phyloP scores from a whole-genome alignment of 2,113 vertebrate species.

The Haliaeetus leucogaster region DNA sequence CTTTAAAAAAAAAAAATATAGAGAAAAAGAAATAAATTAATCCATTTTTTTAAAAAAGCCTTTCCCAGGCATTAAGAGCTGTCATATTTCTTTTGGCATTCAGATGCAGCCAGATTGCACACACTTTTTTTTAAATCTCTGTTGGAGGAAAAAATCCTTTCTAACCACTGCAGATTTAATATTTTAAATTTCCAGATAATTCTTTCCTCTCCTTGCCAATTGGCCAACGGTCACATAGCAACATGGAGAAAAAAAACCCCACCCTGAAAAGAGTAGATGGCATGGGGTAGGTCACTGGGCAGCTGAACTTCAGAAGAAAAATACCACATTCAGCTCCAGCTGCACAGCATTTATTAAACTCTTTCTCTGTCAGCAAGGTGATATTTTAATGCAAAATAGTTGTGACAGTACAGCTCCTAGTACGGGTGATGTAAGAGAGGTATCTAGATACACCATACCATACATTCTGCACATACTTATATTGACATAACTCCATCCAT shows the following conservation, averaged over 20 bases:
- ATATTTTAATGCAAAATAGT: constrained; percentile 21
- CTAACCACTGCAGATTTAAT: constrained; percentile 10
- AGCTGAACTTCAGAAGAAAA: background rate
- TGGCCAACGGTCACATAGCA: background rate
- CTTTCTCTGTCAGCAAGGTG: background rate
- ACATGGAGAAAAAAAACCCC: background rate
- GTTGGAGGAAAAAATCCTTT: background rate
- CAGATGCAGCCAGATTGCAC: constrained; percentile 19
- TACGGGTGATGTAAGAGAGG: background rate
- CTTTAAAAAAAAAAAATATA: background rate
- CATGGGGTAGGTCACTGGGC: background rate
- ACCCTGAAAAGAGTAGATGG: background rate
- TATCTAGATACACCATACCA: background rate
- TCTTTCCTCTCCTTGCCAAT: background rate
- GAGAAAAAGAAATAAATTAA: background rate
- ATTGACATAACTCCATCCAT: background rate
- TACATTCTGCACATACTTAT: constrained; percentile 1
- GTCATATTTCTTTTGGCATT: constrained; percentile 43
- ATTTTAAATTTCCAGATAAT: constrained; percentile 30
- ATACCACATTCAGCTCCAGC: background rate
- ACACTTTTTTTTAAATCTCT: background rate
- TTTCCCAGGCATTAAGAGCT: background rate
- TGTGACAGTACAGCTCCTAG: background rate
- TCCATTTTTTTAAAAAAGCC: background rate
- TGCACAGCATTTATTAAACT: background rate